Conservation (phyloP, 2,797 vertebrate species). For the Dicrostonyx torquatus region DNA sequence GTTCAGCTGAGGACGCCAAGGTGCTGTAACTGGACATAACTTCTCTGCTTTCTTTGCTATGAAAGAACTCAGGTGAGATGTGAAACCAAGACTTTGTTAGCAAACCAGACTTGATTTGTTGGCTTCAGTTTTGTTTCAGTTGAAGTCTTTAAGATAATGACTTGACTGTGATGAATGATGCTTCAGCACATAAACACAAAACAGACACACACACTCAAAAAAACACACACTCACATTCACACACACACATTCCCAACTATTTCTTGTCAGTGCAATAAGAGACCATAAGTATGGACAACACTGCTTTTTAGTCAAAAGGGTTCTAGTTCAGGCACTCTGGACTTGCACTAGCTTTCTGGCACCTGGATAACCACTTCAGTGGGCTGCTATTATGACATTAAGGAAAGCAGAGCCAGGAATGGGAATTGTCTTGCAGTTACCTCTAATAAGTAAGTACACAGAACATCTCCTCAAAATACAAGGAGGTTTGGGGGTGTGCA, state of each 20-base stretch:
- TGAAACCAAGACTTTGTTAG: conserved; percentile 19
- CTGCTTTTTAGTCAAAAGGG: not conserved
- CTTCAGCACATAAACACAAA: not conserved
- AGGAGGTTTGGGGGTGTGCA: not conserved
- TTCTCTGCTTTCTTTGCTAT: not conserved
- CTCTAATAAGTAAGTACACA: not conserved
- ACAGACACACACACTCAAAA: not conserved
- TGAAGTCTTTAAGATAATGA: conserved; percentile 28
- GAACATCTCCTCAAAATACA: not conserved
- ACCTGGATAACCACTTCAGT: not conserved
- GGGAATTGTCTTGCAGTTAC: not conserved
- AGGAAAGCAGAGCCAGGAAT: too few relatives aligned
- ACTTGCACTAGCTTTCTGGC: not conserved
- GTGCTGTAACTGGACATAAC: not conserved
- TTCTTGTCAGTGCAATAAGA: not conserved
- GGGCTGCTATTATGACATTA: not conserved
- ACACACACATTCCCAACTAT: not conserved
- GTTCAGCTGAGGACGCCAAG: not conserved
- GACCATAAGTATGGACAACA: not conserved
- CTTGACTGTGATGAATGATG: not conserved
- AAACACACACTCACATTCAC: not conserved
- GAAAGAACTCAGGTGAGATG: conserved; percentile 1
- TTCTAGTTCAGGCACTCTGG: not conserved
- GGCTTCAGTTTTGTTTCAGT: conserved; percentile 21
- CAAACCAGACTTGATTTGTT: not conserved